These are phyloP conservation scores for Tyrannus savana DNA, from an alignment of 2,113 vertebrate species.

Conservation along the genomic window DNA sequence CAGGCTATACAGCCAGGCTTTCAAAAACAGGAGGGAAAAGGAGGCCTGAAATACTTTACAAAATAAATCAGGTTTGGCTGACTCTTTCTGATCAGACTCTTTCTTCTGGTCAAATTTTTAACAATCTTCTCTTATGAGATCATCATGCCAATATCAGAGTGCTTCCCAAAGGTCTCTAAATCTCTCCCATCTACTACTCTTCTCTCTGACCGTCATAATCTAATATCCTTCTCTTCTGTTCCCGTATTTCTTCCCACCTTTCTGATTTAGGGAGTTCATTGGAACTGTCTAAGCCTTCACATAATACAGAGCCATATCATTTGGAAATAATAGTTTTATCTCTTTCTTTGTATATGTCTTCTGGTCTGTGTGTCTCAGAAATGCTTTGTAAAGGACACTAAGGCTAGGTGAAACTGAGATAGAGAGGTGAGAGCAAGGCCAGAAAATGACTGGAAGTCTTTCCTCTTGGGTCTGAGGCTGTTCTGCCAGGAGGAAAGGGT, in stretches of 20 bases:
- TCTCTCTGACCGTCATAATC: background rate
- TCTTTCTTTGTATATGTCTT: background rate
- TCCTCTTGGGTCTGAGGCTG: background rate
- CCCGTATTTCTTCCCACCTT: background rate
- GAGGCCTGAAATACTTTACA: background rate
- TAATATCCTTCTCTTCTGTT: background rate
- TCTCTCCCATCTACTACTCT: background rate
- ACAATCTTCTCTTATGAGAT: background rate
- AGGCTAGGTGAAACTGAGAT: background rate
- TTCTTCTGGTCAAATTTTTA: background rate
- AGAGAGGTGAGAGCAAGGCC: background rate
- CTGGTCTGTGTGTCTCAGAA: background rate
- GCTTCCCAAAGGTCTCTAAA: background rate
- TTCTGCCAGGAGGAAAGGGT: background rate
- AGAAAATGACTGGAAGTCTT: background rate
- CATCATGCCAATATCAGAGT: background rate
- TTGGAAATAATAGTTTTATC: background rate
- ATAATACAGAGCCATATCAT: background rate
- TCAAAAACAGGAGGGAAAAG: background rate
- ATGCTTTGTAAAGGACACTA: background rate
- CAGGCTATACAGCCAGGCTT: background rate
- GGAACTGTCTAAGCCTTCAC: background rate
- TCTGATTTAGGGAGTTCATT: background rate
- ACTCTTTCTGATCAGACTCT: background rate
- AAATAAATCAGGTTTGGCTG: background rate